Conservation (phyloP, 2,888 invertebrate genomes). For the Archips xylosteana region DNA sequence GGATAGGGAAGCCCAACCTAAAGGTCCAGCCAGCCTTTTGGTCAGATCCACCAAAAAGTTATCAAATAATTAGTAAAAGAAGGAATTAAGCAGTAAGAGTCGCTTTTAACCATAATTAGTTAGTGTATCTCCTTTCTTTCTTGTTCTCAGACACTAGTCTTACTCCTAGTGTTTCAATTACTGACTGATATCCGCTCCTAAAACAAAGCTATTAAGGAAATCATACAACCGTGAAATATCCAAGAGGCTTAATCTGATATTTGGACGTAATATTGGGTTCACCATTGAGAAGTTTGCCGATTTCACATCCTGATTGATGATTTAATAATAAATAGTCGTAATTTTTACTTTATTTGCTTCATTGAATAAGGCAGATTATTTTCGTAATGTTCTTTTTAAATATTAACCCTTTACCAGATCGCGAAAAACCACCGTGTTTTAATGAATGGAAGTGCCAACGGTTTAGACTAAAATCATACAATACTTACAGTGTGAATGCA, state of each 20-base stretch:
- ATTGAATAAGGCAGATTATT: too few species aligned
- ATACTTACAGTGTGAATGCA: neutral
- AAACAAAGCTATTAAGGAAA: slow-evolving; percentile 44
- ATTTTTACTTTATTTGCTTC: neutral
- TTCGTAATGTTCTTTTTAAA: too few species aligned
- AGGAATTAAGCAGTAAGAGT: too few species aligned
- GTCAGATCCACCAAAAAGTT: too few species aligned
- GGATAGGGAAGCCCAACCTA: too few species aligned
- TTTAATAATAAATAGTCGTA: neutral
- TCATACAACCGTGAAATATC: slow-evolving; percentile 46
- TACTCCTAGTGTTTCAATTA: neutral
- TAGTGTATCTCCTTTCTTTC: neutral
- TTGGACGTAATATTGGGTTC: slow-evolving; percentile 21
- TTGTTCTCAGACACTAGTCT: neutral
- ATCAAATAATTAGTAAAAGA: too few species aligned
- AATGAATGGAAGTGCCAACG: too few species aligned
- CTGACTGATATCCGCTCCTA: slow-evolving; percentile 20
- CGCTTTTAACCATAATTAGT: too few species aligned
- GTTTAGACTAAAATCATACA: too few species aligned
- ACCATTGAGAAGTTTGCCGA: neutral
- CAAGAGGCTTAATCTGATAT: slow-evolving; percentile 31
- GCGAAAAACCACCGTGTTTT: too few species aligned
- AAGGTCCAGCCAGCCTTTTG: too few species aligned
- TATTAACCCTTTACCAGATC: too few species aligned
- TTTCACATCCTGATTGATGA: neutral